Percentiles rank a stretch among this genome's conserved stretches.
Conservation (phyloP, 1,140 invertebrate species). For the Temnothorax nylanderi region DNA sequence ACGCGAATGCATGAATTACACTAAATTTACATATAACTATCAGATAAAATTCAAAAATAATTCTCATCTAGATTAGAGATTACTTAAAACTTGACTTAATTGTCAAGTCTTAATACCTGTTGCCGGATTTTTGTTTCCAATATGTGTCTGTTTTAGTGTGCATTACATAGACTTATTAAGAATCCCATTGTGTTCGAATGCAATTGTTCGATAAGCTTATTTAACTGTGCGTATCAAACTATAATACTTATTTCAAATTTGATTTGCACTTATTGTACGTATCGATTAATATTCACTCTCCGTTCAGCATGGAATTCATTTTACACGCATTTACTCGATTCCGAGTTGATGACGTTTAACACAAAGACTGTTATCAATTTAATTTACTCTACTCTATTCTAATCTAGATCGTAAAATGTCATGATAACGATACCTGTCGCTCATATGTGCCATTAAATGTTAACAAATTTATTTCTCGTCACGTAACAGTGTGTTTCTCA, state of each 20-base stretch:
- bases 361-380: background rate
- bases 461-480: conserved; percentile 48
- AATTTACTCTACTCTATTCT: background rate
- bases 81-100: background rate
- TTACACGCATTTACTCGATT: background rate
- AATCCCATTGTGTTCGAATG: background rate
- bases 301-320: background rate
- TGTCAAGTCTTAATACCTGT: background rate
- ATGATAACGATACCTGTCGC: background rate
- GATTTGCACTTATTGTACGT: background rate
- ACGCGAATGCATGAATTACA: background rate
- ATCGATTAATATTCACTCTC: background rate
- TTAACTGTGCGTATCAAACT: background rate
- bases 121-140: background rate
- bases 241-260: background rate
- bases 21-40: background rate
- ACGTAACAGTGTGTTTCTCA: conserved; percentile 1
- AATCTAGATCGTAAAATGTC: background rate
- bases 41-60: background rate
- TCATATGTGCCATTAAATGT: conserved; percentile 2
- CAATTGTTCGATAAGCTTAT: background rate
- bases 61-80: background rate
- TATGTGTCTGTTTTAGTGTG: background rate
- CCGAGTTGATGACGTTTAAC: background rate
- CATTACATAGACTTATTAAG: background rate